These are phyloP conservation scores for Drymodes brunneopygia DNA, from an alignment of 2,113 vertebrate species.

Conservation along the genomic window DNA sequence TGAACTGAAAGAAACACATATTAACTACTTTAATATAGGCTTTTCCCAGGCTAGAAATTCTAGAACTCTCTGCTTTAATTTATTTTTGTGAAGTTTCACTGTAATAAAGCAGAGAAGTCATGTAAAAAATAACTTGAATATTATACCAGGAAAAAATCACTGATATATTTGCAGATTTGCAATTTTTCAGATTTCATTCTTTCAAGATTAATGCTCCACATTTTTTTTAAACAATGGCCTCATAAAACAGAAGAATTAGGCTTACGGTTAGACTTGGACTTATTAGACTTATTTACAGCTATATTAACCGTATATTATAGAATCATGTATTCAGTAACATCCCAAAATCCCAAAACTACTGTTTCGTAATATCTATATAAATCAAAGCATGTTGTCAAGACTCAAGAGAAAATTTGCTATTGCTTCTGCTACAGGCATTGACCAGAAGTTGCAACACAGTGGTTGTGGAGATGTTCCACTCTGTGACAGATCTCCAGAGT, in stretches of 20 bases:
- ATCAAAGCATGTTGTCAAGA: neutral
- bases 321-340: neutral
- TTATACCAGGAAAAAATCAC: neutral
- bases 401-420: neutral
- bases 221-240: constrained; percentile 14
- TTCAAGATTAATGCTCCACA: neutral
- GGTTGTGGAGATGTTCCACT: neutral
- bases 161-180: neutral
- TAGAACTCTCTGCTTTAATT: neutral
- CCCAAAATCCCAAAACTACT: neutral
- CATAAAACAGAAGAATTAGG: neutral
- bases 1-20: neutral
- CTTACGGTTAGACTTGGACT: neutral
- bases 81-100: neutral
- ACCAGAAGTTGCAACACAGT: neutral
- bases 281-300: neutral
- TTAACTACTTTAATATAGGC: neutral
- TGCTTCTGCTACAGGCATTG: neutral
- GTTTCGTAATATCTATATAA: neutral
- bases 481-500: constrained; percentile 9
- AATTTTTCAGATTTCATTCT: neutral
- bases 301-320: neutral
- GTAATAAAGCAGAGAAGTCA: neutral
- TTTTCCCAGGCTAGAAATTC: neutral
- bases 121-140: neutral